Evolutionary conservation across 1,140 invertebrate species (phyloP).

Genomic region (Acromyrmex charruanus): DNA sequence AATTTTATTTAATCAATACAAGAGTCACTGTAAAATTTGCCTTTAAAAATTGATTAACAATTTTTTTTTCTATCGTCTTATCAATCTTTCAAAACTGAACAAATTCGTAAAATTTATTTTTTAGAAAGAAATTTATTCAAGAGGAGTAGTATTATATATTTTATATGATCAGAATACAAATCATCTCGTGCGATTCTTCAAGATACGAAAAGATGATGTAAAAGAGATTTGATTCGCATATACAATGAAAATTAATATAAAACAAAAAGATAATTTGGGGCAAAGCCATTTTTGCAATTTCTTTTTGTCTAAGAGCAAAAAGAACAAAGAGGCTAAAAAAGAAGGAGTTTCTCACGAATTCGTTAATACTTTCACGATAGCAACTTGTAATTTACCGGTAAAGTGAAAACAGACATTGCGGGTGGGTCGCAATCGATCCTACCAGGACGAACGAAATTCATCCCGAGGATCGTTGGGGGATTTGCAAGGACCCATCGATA

Average conservation of each 20-base stretch:
- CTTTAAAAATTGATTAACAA: not conserved
- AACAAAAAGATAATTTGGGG: not conserved
- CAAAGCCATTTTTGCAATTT: not conserved
- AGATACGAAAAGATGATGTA: not conserved
- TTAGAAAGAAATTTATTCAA: not conserved
- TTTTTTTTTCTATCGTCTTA: not conserved
- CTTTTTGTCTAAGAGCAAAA: not conserved
- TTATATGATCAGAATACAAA: not conserved
- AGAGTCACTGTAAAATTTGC: not conserved
- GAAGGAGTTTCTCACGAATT: slow-evolving; percentile 18
- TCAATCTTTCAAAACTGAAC: not conserved
- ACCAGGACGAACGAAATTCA: slow-evolving; percentile 42
- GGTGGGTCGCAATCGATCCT: slow-evolving; percentile 47
- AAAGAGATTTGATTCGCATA: not conserved
- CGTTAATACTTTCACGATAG: slow-evolving; percentile 20
- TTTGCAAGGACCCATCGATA: slow-evolving; percentile 61
- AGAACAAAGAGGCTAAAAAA: not conserved
- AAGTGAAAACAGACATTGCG: slow-evolving; percentile 60
- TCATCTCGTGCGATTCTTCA: not conserved
- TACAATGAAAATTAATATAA: not conserved
- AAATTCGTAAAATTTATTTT: not conserved
- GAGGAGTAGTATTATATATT: not conserved
- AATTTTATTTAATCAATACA: not conserved
- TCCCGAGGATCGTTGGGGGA: slow-evolving; percentile 53
- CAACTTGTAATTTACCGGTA: slow-evolving; percentile 56